Base-by-base conservation (phyloP, 1,140 invertebrate species). In the Antheraea mylitta region DNA sequence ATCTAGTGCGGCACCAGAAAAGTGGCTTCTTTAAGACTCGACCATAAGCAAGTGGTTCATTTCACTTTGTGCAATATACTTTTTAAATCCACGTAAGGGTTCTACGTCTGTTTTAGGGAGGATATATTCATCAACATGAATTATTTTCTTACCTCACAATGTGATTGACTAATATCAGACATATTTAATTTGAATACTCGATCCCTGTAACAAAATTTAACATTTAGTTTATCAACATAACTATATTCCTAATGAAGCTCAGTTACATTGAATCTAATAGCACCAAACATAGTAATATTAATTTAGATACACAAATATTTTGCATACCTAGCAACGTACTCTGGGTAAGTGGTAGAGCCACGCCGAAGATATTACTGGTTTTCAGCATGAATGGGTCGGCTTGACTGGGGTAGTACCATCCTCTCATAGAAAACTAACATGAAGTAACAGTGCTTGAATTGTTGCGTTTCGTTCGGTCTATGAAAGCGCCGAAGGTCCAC, bases 81-180 rank as follows among this genome's bases (percentile, higher is more conserved):
- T 38, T n/a, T 69, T 38, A 68, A 68, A 30, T 72, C 37, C 45
- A 38, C 48, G 37, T 48, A 62, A 70, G 62, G 30, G 63, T 38
- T n/a, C 58, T 70, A 59, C 38, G 38, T 42, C 7, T 42, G 0
- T 7, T 11, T 42, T 42, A 42, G 38, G 2, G 38, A 42, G 38
- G 0, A 9, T 7, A 42, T 8, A 42, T 42, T 42, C 7, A 3
- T 42, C 38, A 53, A 53, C 30, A 22, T 67, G 67, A 67, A 59
- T 45, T 58, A 58, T 45, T 42, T 42, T 84, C 94, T 95, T 92
- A 96, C 95, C 94, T 95, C 94, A 82, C 95, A 96, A 82, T 95
- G 94, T 72, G 95, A 95, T 87, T 95, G 94, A 83, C 94, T 95
- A 76, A 96, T 94, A 90, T 96, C 95, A 83, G 93, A 93, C 89